Evolutionary conservation across 2,888 invertebrate genomes (phyloP).

Genomic region (Dryococelus australis): DNA sequence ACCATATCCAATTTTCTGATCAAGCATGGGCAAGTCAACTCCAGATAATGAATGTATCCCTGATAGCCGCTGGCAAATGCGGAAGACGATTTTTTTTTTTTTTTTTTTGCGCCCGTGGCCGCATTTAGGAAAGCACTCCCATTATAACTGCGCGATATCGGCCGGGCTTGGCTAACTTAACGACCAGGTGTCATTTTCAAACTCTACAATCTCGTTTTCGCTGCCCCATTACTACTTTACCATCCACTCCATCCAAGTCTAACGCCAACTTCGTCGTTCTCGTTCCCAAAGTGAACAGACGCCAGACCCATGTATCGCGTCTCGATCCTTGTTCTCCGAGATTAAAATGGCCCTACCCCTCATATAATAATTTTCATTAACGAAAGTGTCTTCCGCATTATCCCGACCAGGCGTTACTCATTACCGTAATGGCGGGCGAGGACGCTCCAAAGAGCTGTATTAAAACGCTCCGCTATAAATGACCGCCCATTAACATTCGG

Average conservation of each 20-base stretch:
- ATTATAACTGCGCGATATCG: neutral
- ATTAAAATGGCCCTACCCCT: neutral
- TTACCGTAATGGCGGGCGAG: neutral
- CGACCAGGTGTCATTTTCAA: neutral
- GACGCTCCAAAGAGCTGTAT: neutral
- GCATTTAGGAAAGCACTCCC: neutral
- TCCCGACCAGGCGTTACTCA: neutral
- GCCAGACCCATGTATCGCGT: neutral
- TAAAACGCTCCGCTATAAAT: neutral
- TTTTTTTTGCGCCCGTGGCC: too few species aligned
- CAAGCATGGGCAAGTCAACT: too few species aligned
- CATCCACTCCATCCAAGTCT: neutral
- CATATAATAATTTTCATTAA: conserved; percentile 16
- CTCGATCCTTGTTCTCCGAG: neutral
- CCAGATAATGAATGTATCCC: too few species aligned
- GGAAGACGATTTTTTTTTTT: too few species aligned
- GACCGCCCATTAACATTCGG: conserved; percentile 6
- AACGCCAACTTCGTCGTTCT: neutral
- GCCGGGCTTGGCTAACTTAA: neutral
- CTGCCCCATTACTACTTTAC: neutral
- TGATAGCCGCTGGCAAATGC: too few species aligned
- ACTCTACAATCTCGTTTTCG: neutral
- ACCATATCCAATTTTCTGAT: too few species aligned
- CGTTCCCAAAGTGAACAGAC: neutral
- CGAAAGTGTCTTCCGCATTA: conserved; percentile 10